Conservation (phyloP, 2,113 vertebrate species). For the Carassius auratus region DNA sequence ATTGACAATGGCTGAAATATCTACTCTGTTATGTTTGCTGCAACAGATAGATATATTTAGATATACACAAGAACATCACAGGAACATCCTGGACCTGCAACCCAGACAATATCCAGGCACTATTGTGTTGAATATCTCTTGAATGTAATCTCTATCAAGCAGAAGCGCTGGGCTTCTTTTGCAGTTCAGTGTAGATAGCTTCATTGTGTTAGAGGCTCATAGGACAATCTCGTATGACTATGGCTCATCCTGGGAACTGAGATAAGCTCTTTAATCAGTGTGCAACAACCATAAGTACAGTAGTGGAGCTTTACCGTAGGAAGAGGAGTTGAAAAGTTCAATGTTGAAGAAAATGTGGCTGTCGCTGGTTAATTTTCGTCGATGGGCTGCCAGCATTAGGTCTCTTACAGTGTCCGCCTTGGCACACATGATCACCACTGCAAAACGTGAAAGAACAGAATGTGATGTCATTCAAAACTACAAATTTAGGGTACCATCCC, state of each 20-base stretch:
- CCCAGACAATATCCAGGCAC: constrained; percentile 23
- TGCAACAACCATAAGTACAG: neutral
- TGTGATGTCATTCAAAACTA: neutral
- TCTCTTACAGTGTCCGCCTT: constrained; percentile 84
- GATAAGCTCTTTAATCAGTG: constrained; percentile 46
- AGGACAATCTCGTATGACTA: neutral
- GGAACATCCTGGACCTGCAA: constrained; percentile 21
- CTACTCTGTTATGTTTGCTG: neutral
- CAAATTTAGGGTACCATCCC: neutral
- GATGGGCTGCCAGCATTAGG: constrained; percentile 92
- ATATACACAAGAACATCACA: constrained; percentile 4
- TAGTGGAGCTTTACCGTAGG: constrained; percentile 82
- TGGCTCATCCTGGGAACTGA: constrained; percentile 19
- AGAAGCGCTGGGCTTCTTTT: constrained; percentile 15
- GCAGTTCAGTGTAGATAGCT: constrained; percentile 25
- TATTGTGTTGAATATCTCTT: constrained; percentile 32
- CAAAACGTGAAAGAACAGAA: constrained; percentile 33
- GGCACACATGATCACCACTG: constrained; percentile 97
- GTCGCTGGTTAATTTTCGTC: constrained; percentile 84
- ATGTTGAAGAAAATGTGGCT: constrained; percentile 94
- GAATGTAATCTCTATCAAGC: constrained; percentile 49
- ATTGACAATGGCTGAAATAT: constrained; percentile 19
- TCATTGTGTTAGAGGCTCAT: constrained; percentile 11
- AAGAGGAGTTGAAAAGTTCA: constrained; percentile 95
- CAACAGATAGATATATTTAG: too few species aligned